A percentile compares a stretch with the other conserved stretches of the same genome.
phyloP scores from a whole-genome alignment of 2,888 invertebrate genomes.

The Nephrotoma appendiculata region DNA sequence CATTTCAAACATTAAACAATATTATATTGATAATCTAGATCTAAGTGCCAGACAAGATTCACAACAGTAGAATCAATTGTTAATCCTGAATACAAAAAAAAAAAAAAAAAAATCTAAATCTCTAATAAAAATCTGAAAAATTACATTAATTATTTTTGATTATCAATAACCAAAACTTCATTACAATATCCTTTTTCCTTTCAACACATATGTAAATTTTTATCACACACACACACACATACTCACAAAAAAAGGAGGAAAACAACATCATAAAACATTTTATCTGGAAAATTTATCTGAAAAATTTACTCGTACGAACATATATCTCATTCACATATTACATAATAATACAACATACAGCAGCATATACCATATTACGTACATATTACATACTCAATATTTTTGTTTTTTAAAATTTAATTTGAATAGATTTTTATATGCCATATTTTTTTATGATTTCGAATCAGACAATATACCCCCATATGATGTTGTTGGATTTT shows the following conservation, averaged over 20 bases:
- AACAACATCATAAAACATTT: not conserved
- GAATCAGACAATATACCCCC: not conserved
- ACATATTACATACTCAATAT: not conserved
- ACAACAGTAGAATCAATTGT: not conserved
- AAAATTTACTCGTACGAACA: not conserved
- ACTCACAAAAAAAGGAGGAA: not conserved
- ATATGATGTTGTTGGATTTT: not conserved
- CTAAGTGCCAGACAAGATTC: not conserved
- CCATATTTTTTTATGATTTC: not conserved
- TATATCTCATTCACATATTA: not conserved
- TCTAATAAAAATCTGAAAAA: not conserved
- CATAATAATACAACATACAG: no score
- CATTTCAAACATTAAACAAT: not conserved
- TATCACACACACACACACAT: not conserved
- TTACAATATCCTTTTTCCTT: not conserved
- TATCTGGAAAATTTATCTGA: not conserved
- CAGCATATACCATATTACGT: not conserved
- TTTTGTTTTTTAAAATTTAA: not conserved
- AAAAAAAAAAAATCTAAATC: not conserved
- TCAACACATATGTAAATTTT: not conserved
- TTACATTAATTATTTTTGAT: not conserved
- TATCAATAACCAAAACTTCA: not conserved
- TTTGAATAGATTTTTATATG: not conserved
- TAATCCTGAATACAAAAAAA: not conserved
- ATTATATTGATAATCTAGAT: not conserved